These are phyloP conservation scores for Trinorchestia longiramus DNA, from an alignment of 1,140 invertebrate species.

Conservation along the genomic window DNA sequence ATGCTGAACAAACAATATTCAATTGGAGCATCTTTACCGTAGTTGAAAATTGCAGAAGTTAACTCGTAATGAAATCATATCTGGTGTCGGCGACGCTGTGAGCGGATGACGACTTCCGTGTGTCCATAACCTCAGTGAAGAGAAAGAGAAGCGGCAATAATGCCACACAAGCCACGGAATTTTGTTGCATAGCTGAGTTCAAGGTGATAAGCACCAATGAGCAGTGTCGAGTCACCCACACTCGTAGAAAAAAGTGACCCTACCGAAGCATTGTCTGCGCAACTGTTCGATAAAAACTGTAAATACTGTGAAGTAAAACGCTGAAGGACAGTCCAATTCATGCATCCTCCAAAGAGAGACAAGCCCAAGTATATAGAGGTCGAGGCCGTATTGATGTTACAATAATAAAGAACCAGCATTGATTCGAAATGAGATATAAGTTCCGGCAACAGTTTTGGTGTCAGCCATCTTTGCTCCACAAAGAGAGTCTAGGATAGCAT, in stretches of 20 bases:
- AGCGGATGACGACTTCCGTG: no score
- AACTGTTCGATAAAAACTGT: neutral
- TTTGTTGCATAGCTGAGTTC: neutral
- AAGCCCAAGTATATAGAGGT: neutral
- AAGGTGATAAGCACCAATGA: neutral
- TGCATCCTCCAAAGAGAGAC: neutral
- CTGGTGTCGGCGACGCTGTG: neutral
- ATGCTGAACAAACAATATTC: neutral
- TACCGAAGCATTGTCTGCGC: neutral
- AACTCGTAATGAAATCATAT: neutral
- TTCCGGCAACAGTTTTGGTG: neutral
- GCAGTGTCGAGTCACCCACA: neutral
- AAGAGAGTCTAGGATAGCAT: neutral
- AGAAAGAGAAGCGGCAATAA: no score
- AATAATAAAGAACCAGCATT: neutral
- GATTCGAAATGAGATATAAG: neutral
- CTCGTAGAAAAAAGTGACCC: neutral
- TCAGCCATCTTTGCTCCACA: neutral
- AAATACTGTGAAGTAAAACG: neutral
- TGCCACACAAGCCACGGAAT: neutral
- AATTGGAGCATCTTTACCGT: neutral
- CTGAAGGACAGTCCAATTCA: neutral
- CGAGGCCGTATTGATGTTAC: neutral
- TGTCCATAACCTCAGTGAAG: no score
- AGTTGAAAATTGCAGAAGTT: neutral